Conservation (phyloP, 1,140 invertebrate genomes). For the Piezodorus guildinii region DNA sequence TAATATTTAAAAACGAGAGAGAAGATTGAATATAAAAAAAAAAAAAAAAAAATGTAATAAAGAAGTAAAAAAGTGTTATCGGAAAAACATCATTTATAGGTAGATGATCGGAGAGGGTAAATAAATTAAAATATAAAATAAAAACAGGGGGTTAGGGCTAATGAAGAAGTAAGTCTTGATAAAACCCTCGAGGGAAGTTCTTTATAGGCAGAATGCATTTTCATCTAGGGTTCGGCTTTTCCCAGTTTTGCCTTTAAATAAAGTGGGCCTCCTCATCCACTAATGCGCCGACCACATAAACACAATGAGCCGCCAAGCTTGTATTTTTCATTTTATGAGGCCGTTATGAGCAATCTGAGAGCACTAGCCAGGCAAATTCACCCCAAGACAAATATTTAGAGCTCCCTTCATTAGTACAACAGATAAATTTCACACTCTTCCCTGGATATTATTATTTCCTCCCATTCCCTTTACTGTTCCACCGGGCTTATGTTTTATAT, state of each 20-base stretch:
- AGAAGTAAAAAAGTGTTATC: no score
- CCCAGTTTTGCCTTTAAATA: not conserved
- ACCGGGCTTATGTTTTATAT: not conserved
- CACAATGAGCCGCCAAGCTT: constrained; percentile 6
- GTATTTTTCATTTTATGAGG: constrained; percentile 4
- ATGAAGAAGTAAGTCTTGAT: constrained; percentile 9
- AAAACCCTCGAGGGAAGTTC: not conserved
- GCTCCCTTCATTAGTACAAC: constrained; percentile 5
- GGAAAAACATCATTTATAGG: not conserved
- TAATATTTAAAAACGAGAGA: not conserved
- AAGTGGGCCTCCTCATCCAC: not conserved
- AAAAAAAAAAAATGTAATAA: no score
- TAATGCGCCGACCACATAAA: constrained; percentile 4
- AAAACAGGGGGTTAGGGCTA: not conserved
- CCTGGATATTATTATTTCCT: not conserved
- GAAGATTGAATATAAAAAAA: not conserved
- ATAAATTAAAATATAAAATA: no score
- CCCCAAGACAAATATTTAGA: constrained; percentile 4
- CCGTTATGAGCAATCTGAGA: constrained; percentile 8
- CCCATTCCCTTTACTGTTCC: not conserved
- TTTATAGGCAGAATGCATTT: constrained; percentile 1
- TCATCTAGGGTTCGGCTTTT: no score
- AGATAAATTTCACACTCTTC: not conserved
- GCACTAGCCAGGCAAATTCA: not conserved
- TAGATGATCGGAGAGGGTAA: no score